These are phyloP conservation scores for Epinephelus fuscoguttatus DNA, from an alignment of 2,113 vertebrate species.

Conservation along the genomic window DNA sequence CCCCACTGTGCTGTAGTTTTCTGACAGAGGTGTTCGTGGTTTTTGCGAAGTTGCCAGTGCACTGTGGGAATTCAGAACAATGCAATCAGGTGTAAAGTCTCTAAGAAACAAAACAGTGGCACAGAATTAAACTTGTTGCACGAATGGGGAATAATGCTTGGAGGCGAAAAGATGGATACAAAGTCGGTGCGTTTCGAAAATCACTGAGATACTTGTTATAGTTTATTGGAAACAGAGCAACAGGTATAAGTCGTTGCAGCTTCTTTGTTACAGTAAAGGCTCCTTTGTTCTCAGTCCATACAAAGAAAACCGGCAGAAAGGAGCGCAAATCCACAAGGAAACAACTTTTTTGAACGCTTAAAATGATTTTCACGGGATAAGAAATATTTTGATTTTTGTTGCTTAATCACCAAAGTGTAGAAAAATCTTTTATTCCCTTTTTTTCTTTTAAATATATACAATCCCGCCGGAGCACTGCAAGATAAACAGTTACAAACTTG, in stretches of 20 bases:
- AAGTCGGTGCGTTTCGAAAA: neutral
- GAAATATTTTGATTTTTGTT: neutral
- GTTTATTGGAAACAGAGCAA: conserved; percentile 79
- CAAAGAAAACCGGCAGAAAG: conserved; percentile 70
- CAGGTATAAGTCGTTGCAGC: conserved; percentile 83
- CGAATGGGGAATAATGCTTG: neutral
- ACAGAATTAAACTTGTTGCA: conserved; percentile 63
- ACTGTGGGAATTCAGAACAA: conserved; percentile 72
- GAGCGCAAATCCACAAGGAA: conserved; percentile 56
- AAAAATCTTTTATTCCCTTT: conserved; percentile 27
- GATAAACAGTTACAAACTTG: neutral
- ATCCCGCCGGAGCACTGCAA: neutral
- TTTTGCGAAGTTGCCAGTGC: conserved; percentile 59
- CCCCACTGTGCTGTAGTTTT: conserved; percentile 4
- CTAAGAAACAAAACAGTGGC: conserved; percentile 47
- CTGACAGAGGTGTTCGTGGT: neutral
- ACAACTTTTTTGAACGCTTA: conserved; percentile 10
- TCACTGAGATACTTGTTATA: conserved; percentile 53
- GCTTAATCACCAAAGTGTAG: conserved; percentile 1
- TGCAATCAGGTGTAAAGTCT: conserved; percentile 82
- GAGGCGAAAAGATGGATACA: neutral
- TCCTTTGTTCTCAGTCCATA: conserved; percentile 84
- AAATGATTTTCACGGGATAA: neutral
- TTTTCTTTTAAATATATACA: conserved; percentile 5
- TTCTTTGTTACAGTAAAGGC: conserved; percentile 86